These are phyloP conservation scores for Meiosimyza decipiens DNA, from an alignment of 2,888 invertebrate species.

Conservation along the genomic window DNA sequence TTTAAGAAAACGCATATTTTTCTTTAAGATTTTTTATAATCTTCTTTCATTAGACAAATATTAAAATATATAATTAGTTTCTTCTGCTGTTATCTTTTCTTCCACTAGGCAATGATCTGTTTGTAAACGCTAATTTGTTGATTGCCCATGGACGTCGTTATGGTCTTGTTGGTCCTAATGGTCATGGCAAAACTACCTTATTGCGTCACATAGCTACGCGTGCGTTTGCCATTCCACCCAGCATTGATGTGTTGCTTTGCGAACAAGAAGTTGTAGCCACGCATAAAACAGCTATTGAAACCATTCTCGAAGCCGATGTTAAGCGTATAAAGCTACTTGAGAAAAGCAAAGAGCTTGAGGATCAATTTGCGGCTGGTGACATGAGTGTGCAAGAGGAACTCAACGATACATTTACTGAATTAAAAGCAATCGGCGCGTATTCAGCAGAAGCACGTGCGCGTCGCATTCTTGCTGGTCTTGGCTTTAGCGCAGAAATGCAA, in stretches of 20 bases:
- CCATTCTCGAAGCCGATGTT: constrained; percentile 92
- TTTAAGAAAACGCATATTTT: not conserved
- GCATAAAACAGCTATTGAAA: constrained; percentile 91
- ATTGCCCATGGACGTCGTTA: constrained; percentile 95
- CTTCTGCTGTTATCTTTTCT: constrained; percentile 4
- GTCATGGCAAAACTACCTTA: constrained; percentile 98
- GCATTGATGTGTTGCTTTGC: constrained; percentile 94
- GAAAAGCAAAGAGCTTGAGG: constrained; percentile 86
- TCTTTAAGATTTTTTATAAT: not conserved
- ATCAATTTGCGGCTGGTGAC: constrained; percentile 78
- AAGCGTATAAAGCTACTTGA: constrained; percentile 84
- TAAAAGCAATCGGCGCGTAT: constrained; percentile 96
- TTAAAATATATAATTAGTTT: not conserved
- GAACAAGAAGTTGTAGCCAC: constrained; percentile 99
- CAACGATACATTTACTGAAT: constrained; percentile 92
- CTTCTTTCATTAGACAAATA: not conserved
- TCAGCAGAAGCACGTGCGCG: constrained; percentile 97
- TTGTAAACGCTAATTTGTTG: constrained; percentile 92
- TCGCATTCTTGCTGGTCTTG: constrained; percentile 96
- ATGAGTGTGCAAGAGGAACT: constrained; percentile 80
- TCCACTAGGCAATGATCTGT: constrained; percentile 83
- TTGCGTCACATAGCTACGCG: constrained; percentile 91
- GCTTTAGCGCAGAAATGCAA: constrained; percentile 91
- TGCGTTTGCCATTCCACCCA: constrained; percentile 93
- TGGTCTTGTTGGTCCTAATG: constrained; percentile 98